Percentiles rank a stretch among this genome's conserved stretches.
Evolutionary conservation across 2,797 vertebrate species (phyloP).

Genomic region (Momotus momota): DNA sequence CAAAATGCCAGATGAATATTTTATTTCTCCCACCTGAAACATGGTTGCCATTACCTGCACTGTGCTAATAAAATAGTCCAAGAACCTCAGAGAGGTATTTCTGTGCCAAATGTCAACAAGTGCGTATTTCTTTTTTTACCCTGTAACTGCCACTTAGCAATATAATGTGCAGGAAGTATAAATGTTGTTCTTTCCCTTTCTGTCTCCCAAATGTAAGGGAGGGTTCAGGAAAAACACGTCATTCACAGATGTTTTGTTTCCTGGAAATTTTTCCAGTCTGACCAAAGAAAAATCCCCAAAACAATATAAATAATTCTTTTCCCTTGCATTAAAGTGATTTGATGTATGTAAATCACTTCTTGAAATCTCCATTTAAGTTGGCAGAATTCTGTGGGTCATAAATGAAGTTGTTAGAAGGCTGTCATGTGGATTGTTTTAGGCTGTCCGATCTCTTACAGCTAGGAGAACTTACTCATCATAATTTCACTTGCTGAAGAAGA

Average conservation of each 20-base stretch:
- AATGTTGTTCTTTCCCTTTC: conserved; percentile 59
- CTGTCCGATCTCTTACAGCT: not conserved
- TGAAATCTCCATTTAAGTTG: not conserved
- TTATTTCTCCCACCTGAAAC: not conserved
- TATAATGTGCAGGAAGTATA: conserved; percentile 20
- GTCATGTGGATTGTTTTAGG: not conserved
- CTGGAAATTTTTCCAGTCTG: conserved; percentile 43
- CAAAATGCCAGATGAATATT: not conserved
- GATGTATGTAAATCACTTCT: not conserved
- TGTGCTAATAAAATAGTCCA: not conserved
- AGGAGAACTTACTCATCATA: not conserved
- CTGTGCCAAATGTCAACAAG: not conserved
- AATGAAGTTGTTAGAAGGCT: not conserved
- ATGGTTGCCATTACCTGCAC: not conserved
- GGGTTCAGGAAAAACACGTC: conserved; percentile 47
- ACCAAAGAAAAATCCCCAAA: not conserved
- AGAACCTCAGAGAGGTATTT: not conserved
- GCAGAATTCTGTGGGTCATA: not conserved
- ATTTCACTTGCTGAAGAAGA: not conserved
- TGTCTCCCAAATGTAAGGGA: conserved; percentile 39
- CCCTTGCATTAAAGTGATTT: not conserved
- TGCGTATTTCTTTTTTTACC: not conserved
- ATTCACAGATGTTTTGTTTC: conserved; percentile 46
- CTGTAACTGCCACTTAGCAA: not conserved
- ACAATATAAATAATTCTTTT: not conserved